Base-by-base conservation (phyloP, 2,113 vertebrate genomes). In the Candoia aspera region DNA sequence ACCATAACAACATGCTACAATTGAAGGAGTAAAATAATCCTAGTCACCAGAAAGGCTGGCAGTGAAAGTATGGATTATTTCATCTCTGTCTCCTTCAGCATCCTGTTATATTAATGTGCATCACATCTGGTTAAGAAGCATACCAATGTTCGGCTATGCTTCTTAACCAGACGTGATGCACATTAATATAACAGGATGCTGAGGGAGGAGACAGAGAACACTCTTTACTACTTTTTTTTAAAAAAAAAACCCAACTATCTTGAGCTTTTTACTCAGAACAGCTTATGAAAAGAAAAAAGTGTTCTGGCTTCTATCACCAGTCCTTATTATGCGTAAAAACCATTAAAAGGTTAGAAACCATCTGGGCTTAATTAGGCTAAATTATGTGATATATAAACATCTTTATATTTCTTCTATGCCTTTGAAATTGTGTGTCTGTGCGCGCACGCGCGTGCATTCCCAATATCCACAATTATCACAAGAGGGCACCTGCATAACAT, bases 401-500 rank as follows among this genome's bases (percentile, higher is more conserved):
- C 26, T 90, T 49, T 79, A 26, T 21, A 17, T 17, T 17, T 85
- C 60, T 42, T 57, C 24, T 58, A 1, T 19, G 17, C 33, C 33
- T 84, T 12, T 57, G 24, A 46, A 57, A 21, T 87, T 58, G 23
- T 37, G 13, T 62, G 17, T 64, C 49, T 49, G n/a, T n/a, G 4
- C 60, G 49, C 49, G 55, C 11, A 46, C 58, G 13, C 15, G 29
- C 8, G 26, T 55, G 10, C 73, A 46, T 26, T 60, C 29, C 88
- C 53, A 91, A 19, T 88, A 33, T 54, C 23, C 29, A 37, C 29
- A 23, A 37, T 13, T 33, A 92, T 90, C 92, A 93, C 85, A 92
- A 95, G 87, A 91, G 94, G 93, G 94, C 93, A 89, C 62, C 10
- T 85, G 15, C 1, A 0, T 26, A 89, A 93, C 57, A 92, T 53